Conservation (phyloP, 2,888 invertebrate species). For the Psylliodes chrysocephalus region DNA sequence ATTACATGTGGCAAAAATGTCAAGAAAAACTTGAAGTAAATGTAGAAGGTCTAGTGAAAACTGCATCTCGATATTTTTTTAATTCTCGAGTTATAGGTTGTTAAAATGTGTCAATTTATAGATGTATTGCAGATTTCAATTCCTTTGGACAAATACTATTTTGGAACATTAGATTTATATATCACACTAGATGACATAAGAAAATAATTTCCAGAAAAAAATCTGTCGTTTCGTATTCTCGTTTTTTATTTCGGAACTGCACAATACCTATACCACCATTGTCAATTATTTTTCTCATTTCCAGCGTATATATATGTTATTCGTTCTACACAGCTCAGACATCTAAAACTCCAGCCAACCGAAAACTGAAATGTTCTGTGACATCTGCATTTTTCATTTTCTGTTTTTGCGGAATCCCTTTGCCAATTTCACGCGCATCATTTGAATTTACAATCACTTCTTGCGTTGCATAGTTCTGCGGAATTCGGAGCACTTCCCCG, state of each 20-base stretch:
- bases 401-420: slow-evolving; percentile 16
- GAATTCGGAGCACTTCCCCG: slow-evolving; percentile 13
- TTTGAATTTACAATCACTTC: slow-evolving; percentile 32
- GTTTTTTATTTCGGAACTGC: neutral
- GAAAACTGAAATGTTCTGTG: slow-evolving; percentile 29
- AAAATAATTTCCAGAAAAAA: too few species aligned
- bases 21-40: too few species aligned
- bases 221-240: too few species aligned
- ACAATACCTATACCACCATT: neutral
- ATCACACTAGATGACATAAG: too few species aligned
- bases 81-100: too few species aligned
- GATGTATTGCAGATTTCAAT: too few species aligned
- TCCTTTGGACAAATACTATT: too few species aligned
- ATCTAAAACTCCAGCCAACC: slow-evolving; percentile 24
- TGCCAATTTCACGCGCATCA: slow-evolving; percentile 32
- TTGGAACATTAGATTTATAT: too few species aligned
- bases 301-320: slow-evolving; percentile 3
- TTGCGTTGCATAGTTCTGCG: slow-evolving; percentile 10
- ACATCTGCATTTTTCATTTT: slow-evolving; percentile 30
- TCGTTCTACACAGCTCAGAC: neutral
- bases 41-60: too few species aligned
- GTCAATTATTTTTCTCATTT: slow-evolving; percentile 7
- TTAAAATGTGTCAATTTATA: too few species aligned
- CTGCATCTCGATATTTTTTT: too few species aligned
- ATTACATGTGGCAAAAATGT: too few species aligned